Evolutionary conservation across 2,113 vertebrate species (phyloP).

Genomic region (Empidonax alnorum): DNA sequence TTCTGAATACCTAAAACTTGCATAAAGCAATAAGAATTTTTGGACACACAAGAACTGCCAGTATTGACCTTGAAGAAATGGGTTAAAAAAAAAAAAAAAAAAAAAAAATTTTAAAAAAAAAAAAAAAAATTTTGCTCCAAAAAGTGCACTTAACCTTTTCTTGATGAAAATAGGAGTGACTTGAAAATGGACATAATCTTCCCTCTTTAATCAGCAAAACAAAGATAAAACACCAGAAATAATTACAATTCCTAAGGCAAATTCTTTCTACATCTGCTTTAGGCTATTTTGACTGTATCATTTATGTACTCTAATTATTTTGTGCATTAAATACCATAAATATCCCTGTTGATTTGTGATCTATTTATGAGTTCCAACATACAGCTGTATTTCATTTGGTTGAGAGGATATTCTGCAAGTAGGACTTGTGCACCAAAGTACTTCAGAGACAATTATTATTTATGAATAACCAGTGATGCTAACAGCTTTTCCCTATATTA

Average conservation of each 20-base stretch:
- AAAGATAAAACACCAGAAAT: slow-evolving; percentile 17
- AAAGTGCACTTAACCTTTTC: background rate
- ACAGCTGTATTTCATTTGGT: slow-evolving; percentile 31
- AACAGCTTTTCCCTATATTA: background rate
- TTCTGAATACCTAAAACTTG: background rate
- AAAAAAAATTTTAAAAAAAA: background rate
- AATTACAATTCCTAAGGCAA: slow-evolving; percentile 22
- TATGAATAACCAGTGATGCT: background rate
- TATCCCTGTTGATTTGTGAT: slow-evolving; percentile 45
- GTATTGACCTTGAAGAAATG: background rate
- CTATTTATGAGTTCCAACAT: slow-evolving; percentile 25
- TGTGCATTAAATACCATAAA: slow-evolving; percentile 56
- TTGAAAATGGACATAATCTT: background rate
- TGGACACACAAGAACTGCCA: background rate
- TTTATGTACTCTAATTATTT: slow-evolving; percentile 32
- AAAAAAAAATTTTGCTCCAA: background rate
- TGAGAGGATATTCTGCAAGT: background rate
- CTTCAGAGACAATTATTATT: background rate
- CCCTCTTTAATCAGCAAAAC: background rate
- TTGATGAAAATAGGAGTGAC: background rate
- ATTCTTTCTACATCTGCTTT: slow-evolving; percentile 32
- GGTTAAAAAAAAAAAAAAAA: background rate
- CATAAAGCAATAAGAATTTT: background rate
- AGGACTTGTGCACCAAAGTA: background rate
- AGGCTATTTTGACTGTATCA: slow-evolving; percentile 48